Evolutionary conservation across 1,140 invertebrate species (phyloP).

Genomic region (Rhizoglyphus robini): DNA sequence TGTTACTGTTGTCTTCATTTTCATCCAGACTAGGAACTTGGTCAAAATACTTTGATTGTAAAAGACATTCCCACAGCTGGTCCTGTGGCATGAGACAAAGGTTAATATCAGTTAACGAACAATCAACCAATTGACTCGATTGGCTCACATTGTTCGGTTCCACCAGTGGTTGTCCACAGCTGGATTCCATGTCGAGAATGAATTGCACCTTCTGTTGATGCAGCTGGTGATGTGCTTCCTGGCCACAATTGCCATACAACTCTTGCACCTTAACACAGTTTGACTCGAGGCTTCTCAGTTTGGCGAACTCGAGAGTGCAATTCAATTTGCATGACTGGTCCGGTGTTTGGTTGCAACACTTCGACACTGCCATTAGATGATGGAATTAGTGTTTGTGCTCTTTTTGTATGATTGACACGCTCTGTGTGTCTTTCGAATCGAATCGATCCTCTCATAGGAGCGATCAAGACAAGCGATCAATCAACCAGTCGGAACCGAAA

Average conservation of each 20-base stretch:
- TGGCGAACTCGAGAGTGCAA: not conserved
- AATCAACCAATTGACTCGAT: not conserved
- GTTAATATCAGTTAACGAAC: no score
- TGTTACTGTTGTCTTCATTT: not conserved
- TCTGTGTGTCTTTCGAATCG: no score
- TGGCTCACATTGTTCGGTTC: not conserved
- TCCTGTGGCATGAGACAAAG: not conserved
- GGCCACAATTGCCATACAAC: not conserved
- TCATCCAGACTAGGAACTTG: not conserved
- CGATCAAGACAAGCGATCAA: no score
- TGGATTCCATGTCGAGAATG: not conserved
- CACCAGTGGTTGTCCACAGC: not conserved
- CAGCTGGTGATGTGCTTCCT: not conserved
- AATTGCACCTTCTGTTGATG: not conserved
- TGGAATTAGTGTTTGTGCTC: no score
- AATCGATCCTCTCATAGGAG: no score
- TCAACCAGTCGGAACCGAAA: no score
- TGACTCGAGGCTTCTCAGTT: no score
- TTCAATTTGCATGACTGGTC: not conserved
- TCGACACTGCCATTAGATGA: not conserved
- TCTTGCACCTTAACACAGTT: no score
- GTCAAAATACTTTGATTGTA: not conserved
- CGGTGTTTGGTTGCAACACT: not conserved
- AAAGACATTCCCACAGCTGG: slow-evolving; percentile 2
- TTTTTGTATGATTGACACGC: no score